A percentile compares a stretch with the other conserved stretches of the same genome.
phyloP scores from a whole-genome alignment of 1,140 invertebrate genomes.

The Magallana ariakensis region DNA sequence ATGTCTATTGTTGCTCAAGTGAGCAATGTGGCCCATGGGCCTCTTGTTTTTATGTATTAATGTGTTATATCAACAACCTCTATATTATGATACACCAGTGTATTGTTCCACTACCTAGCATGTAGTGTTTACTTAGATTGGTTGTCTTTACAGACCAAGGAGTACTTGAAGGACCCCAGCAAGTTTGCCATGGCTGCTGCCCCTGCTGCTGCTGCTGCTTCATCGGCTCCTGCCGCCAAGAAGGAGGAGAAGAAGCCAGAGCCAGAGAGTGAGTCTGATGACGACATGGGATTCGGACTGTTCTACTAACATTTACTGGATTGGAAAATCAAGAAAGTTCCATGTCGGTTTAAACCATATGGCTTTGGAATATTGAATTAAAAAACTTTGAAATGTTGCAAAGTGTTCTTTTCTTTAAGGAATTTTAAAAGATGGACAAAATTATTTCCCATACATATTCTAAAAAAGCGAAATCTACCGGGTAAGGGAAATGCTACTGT shows the following conservation, averaged over 20 bases:
- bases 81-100: too few species aligned
- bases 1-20: too few species aligned
- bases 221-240: slow-evolving; percentile 81
- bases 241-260: slow-evolving; percentile 79
- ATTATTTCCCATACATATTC: neutral
- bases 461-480: too few species aligned
- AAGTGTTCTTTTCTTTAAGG: neutral
- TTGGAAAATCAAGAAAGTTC: neutral
- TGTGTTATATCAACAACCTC: too few species aligned
- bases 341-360: slow-evolving; percentile 41
- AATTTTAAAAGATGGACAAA: neutral
- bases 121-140: neutral
- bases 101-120: neutral
- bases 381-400: neutral
- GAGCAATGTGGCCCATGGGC: neutral
- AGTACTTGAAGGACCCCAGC: slow-evolving; percentile 89
- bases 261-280: slow-evolving; percentile 77
- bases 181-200: slow-evolving; percentile 90
- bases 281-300: slow-evolving; percentile 78
- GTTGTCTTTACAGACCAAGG: slow-evolving; percentile 77
- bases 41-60: neutral
- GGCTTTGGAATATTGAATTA: slow-evolving; percentile 14
- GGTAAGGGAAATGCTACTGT: too few species aligned
- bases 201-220: slow-evolving; percentile 83
- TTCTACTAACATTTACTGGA: slow-evolving; percentile 73